Base-by-base conservation (phyloP, 1,140 invertebrate species). In the Babylonia areolata region DNA sequence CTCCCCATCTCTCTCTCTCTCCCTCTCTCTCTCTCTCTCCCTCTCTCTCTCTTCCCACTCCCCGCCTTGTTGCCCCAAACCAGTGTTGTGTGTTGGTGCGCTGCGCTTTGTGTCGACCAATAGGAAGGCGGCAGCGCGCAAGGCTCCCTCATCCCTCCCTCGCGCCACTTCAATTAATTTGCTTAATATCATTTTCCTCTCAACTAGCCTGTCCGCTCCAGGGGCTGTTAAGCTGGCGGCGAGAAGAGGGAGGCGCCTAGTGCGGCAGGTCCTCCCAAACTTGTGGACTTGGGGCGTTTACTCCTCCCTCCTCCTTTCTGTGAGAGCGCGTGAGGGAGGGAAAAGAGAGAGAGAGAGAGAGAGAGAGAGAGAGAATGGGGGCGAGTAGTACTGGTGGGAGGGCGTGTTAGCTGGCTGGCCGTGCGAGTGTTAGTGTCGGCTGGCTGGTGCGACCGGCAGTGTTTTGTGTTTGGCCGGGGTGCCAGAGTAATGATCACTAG, bases 141-240 rank as follows among this genome's bases (percentile, higher is more conserved):
- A 28, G 15, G 78, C 78, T 23, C 51, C 12, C 51, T 64, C 73
- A 79, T 11, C 9, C 9, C 12, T 64, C 58, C 15, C 28, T 64
- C 58, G 15, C 17, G 79, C 80, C 77, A 80, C 77, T 80, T 69
- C 77, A 85, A 85, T 85, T 85, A 85, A 85, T 85, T 85, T 81
- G 85, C 78, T 85, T 81, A 85, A 85, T 85, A 80, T 46, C 35
- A 85, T 85, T 85, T 85, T 64, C 77, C 6, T 71, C 58, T 81
- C 77, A 81, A n/a, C 58, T n/a, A 15, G 51, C 75, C 31, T 20
- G 42, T 31, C 31, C 42, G 71, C 77, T 58, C 77, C 51, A 37
- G 83, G 51, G 83, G 35, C 31, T 58, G 46, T 35, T 46, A 58
- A 46, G 33, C 31, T 35, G 81, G 39, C 39, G 9, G 39, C 15